Conservation (phyloP, 2,888 invertebrate genomes). For the Brachyptera risi region DNA sequence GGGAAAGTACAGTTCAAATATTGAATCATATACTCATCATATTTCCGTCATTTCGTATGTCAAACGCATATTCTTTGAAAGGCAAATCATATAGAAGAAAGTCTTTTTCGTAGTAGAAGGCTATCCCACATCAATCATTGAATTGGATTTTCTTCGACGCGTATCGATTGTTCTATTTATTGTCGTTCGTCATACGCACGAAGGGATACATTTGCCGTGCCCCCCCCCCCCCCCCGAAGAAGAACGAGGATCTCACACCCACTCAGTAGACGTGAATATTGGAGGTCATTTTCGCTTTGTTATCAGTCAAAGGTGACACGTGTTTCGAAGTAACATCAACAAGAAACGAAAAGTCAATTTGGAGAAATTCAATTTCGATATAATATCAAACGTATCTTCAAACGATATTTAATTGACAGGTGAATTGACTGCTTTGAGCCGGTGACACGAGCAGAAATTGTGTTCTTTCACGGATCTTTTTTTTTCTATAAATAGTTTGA, state of each 20-base stretch:
- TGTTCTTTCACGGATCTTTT: no score
- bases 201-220: background rate
- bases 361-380: background rate
- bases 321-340: background rate
- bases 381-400: no score
- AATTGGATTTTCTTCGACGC: background rate
- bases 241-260: background rate
- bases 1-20: background rate
- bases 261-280: background rate
- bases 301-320: background rate
- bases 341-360: background rate
- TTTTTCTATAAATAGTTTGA: no score
- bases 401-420: slow-evolving; percentile 1
- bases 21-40: no score
- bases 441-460: background rate
- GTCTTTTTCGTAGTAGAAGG: background rate
- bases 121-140: background rate
- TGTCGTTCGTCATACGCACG: background rate
- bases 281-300: background rate
- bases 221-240: background rate
- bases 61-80: background rate
- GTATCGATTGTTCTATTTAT: background rate
- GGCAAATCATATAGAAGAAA: background rate
- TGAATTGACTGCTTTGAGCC: slow-evolving; percentile 1
- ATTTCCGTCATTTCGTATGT: no score